A percentile compares a stretch with the other conserved stretches of the same genome.
These are phyloP conservation scores for Morbakka virulenta DNA, from an alignment of 30 jellyfish, hydroid and myxozoan genomes.

Conservation along the genomic window DNA sequence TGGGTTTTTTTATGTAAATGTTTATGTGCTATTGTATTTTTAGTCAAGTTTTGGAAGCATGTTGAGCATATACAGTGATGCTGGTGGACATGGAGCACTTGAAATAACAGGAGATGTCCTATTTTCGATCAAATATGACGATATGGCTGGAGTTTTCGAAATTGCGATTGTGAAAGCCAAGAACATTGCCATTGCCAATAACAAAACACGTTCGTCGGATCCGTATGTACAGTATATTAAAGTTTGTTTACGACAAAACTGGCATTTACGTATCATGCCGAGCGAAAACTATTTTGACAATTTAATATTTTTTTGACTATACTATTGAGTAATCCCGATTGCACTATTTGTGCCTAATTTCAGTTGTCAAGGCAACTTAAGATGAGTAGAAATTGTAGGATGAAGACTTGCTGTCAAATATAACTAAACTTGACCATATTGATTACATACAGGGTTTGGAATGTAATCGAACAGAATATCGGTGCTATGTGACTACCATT, in stretches of 20 bases:
- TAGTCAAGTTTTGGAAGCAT: conserved; percentile 94
- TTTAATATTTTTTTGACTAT: background rate
- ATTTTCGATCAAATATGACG: conserved; percentile 82
- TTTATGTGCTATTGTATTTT: background rate
- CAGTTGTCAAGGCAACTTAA: no score
- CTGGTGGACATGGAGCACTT: conserved; percentile 89
- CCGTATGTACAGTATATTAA: conserved; percentile 97
- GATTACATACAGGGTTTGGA: no score
- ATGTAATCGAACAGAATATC: no score
- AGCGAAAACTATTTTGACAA: background rate
- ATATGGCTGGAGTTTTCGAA: conserved; percentile 89
- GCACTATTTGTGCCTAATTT: no score
- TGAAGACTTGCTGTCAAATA: no score
- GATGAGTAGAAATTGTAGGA: no score
- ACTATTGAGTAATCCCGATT: background rate
- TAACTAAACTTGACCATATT: no score
- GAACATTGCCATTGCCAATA: conserved; percentile 86
- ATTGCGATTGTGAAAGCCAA: conserved; percentile 82
- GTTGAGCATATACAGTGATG: conserved; percentile 88
- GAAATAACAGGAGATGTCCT: conserved; percentile 89
- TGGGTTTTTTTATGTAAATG: background rate
- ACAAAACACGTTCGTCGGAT: conserved; percentile 77
- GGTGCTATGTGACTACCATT: no score
- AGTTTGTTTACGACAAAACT: no score
- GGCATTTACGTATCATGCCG: background rate